Percentiles rank a stretch among this genome's conserved stretches.
phyloP scores from a whole-genome alignment of 2,113 vertebrate genomes.

The Hemibagrus wyckioides region DNA sequence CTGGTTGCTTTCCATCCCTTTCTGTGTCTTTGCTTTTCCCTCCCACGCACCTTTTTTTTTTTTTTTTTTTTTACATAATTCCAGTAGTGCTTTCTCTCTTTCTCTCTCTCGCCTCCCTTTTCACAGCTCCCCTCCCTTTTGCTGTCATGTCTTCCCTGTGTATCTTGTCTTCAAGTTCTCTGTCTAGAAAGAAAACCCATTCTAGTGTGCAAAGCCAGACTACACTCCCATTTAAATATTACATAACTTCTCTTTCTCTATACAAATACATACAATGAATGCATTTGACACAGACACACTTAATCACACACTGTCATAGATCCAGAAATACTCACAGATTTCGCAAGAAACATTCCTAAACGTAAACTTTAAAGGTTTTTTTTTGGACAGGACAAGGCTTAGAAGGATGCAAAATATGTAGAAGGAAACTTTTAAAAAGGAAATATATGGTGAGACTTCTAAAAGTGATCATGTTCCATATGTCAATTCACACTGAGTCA shows the following conservation, averaged over 20 bases:
- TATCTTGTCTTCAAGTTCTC: background rate
- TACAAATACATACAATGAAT: background rate
- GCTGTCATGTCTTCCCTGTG: constrained; percentile 37
- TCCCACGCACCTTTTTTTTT: constrained; percentile 50
- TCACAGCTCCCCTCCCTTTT: constrained; percentile 22
- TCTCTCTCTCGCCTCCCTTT: constrained; percentile 30
- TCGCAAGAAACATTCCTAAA: background rate
- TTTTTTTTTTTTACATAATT: constrained; percentile 53
- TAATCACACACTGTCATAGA: background rate
- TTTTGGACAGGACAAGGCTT: background rate
- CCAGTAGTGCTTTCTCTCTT: constrained; percentile 49
- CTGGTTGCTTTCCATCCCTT: background rate
- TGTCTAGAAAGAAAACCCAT: constrained; percentile 20
- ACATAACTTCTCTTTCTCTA: background rate
- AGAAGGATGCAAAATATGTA: background rate
- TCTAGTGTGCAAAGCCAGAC: constrained; percentile 12
- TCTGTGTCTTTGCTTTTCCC: constrained; percentile 46
- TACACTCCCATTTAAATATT: constrained; percentile 5
- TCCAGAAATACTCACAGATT: background rate
- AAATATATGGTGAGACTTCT: background rate
- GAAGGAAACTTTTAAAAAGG: background rate
- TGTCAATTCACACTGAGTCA: constrained; percentile 25
- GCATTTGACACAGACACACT: background rate
- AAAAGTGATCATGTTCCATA: background rate
- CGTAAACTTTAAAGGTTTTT: background rate